Conservation (phyloP, 2,888 invertebrate species). For the Xylophagus ater region DNA sequence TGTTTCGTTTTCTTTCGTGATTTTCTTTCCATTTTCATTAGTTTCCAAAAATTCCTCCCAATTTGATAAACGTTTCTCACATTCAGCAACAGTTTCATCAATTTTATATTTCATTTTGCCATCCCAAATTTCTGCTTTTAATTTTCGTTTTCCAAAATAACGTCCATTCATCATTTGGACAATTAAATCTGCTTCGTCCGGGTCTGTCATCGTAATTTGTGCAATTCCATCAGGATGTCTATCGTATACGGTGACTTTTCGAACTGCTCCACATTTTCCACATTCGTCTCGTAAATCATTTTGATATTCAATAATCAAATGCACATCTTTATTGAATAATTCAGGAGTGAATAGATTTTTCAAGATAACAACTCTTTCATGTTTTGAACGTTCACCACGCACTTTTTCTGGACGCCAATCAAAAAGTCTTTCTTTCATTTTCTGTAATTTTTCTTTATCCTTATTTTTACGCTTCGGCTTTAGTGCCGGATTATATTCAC, state of each 20-base stretch:
- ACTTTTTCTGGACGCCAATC: slow-evolving; percentile 88
- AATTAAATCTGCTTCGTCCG: slow-evolving; percentile 79
- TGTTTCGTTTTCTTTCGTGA: no score
- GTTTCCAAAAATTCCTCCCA: slow-evolving; percentile 77
- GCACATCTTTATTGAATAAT: slow-evolving; percentile 75
- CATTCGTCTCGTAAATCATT: slow-evolving; percentile 77
- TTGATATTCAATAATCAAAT: slow-evolving; percentile 72
- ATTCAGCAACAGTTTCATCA: slow-evolving; percentile 81
- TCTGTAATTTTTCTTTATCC: no score
- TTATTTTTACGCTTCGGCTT: slow-evolving; percentile 77
- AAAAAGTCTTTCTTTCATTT: no score
- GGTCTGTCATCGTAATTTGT: slow-evolving; percentile 71
- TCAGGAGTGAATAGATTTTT: slow-evolving; percentile 78
- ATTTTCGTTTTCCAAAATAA: slow-evolving; percentile 70
- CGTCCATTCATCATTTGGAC: slow-evolving; percentile 69
- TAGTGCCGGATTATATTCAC: slow-evolving; percentile 73
- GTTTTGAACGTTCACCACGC: slow-evolving; percentile 63
- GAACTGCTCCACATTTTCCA: slow-evolving; percentile 73
- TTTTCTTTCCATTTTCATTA: slow-evolving; percentile 43
- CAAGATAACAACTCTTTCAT: slow-evolving; percentile 76
- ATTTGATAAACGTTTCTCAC: slow-evolving; percentile 64
- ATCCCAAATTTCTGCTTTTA: slow-evolving; percentile 82
- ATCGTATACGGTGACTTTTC: slow-evolving; percentile 77
- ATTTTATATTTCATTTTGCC: no score
- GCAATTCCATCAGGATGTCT: slow-evolving; percentile 85